Conservation (phyloP, 2,888 invertebrate species). For the Drosophila koepferae region DNA sequence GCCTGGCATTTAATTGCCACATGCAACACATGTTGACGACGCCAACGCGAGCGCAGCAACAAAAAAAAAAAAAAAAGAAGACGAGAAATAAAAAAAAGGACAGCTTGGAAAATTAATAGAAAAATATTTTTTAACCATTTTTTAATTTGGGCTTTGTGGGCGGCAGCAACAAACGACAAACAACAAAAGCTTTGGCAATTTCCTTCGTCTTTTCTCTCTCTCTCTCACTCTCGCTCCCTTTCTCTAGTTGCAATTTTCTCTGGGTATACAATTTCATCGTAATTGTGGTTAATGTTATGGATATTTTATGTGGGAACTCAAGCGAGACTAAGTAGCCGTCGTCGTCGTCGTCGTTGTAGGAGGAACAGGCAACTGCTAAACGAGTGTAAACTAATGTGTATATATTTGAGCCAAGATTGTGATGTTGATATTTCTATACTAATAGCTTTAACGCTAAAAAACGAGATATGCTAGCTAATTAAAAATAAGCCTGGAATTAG, state of each 20-base stretch:
- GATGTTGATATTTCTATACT: not conserved
- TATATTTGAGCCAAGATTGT: constrained; percentile 16
- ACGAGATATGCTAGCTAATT: not conserved
- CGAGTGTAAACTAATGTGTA: constrained; percentile 12
- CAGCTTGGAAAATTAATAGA: constrained; percentile 75
- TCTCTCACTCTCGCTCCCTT: not conserved
- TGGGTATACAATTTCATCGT: constrained; percentile 64
- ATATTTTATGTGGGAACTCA: constrained; percentile 72
- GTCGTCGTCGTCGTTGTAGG: not conserved
- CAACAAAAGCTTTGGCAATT: constrained; percentile 30
- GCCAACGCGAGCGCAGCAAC: constrained; percentile 32
- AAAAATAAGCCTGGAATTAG: not conserved
- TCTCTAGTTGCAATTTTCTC: constrained; percentile 38
- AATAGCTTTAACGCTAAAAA: not conserved
- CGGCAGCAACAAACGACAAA: constrained; percentile 32
- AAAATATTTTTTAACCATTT: constrained; percentile 72
- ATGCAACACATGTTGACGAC: constrained; percentile 77
- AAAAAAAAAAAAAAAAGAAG: not conserved
- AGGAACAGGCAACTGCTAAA: constrained; percentile 1
- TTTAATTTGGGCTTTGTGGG: constrained; percentile 75
- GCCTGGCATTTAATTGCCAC: constrained; percentile 76
- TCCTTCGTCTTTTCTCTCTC: constrained; percentile 26
- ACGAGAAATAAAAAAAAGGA: constrained; percentile 45
- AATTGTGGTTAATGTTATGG: constrained; percentile 80
- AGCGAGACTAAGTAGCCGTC: constrained; percentile 5